A percentile compares a stretch with the other conserved stretches of the same genome.
phyloP scores from a whole-genome alignment of 2,888 invertebrate genomes.

The Erynnis tages region DNA sequence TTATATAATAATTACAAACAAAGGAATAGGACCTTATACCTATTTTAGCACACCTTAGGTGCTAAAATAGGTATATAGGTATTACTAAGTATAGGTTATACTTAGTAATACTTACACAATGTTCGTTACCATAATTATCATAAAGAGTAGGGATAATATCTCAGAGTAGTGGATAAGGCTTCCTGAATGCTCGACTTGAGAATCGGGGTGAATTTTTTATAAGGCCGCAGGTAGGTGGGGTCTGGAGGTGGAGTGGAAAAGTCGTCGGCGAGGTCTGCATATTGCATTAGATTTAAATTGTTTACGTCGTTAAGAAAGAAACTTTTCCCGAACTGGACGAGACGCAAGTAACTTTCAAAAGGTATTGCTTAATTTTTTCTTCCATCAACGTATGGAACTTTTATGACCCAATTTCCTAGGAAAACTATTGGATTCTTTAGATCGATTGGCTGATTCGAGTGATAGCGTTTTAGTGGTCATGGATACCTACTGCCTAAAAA shows the following conservation, averaged over 20 bases:
- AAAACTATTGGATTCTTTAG: background rate
- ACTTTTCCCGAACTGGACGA: conserved; percentile 57
- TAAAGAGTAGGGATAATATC: conserved; percentile 9
- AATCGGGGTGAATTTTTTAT: conserved; percentile 71
- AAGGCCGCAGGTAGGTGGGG: conserved; percentile 54
- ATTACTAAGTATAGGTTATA: background rate
- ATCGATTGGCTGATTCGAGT: no score
- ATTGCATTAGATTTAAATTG: conserved; percentile 80
- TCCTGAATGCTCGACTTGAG: conserved; percentile 36
- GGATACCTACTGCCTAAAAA: no score
- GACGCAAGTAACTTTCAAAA: conserved; percentile 46
- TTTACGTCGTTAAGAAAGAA: conserved; percentile 79
- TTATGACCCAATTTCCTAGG: conserved; percentile 1
- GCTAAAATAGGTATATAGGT: background rate
- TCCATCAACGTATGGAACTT: conserved; percentile 5
- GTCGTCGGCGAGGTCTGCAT: conserved; percentile 65
- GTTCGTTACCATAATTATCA: conserved; percentile 5
- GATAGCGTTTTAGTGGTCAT: no score
- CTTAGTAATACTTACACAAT: conserved; percentile 2
- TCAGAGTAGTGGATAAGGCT: conserved; percentile 9
- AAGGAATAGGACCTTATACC: no score
- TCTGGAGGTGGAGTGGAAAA: conserved; percentile 39
- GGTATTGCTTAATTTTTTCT: conserved; percentile 48
- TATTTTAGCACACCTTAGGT: no score
- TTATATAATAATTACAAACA: no score